Evolutionary conservation across 1,140 invertebrate species (phyloP), one percentile per base, ranked within the genome.

Genomic region (Spodoptera frugiperda): DNA sequence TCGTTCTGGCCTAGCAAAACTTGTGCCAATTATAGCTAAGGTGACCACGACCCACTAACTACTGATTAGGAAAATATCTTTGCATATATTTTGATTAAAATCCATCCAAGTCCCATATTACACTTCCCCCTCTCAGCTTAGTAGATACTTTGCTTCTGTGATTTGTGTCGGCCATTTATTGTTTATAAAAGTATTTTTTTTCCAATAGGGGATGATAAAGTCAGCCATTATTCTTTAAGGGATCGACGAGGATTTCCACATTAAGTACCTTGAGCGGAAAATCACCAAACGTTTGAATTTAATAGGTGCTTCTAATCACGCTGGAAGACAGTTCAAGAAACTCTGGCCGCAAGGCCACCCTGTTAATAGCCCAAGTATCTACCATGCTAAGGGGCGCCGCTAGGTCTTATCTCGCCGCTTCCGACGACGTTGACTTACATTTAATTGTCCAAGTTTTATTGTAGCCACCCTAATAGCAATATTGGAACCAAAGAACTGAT

Each of bases 401-500:
- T 84, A 86, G 86, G 84, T 89, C 88, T 92, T 92, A 92, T 92
- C 89, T 91, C 78, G 82, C 82, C 81, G 79, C 83, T 84, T 84
- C 85, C 87, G 80, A 84, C 86, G 82, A 77, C 84, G 82, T 83
- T 84, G 89, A 89, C 84, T 91, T 90, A 91, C 86, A 87, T 91
- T 91, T 91, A 91, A 93, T 91, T 91, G 90, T 91, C 84, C 82
- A 93, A 93, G 89, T 93, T 91, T 91, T 91, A 92, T 91, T 91
- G 83, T 88, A 84, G 82, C 82, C 82, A 84, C 81, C 85, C 83
- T 84, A 85, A 87, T 88, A 85, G 83, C 82, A 84, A 85, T 83
- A 85, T 85, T 77, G 81, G 78, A 79, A 75, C 71, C 79, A 78
- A 79, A 78, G 79, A 81, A 80, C 76, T 81, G 72, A 80, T 80